These are phyloP conservation scores for Caenorhabditis plicata DNA, from an alignment of 2,888 invertebrate genomes.

Conservation along the genomic window DNA sequence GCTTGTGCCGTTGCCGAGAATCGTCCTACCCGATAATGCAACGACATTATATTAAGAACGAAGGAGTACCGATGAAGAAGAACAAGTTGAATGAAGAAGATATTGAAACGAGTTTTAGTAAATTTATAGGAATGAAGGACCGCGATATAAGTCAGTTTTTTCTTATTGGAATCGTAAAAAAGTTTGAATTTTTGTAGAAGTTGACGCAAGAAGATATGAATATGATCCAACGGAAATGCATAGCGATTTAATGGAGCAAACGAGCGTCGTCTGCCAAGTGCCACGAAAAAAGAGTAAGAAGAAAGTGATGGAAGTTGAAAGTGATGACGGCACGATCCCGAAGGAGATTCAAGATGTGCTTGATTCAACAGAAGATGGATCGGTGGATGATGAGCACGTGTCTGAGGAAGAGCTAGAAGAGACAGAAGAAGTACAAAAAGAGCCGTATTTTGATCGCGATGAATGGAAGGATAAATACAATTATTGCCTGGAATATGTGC, in stretches of 20 bases:
- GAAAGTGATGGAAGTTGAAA: neutral
- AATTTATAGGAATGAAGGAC: too few species aligned
- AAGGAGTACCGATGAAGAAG: slow-evolving; percentile 1
- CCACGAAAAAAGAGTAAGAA: neutral
- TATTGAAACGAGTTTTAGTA: neutral
- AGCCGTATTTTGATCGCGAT: too few species aligned
- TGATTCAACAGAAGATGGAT: neutral
- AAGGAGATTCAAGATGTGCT: slow-evolving; percentile 3
- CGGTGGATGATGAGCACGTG: neutral
- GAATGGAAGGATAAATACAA: too few species aligned
- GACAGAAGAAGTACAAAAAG: too few species aligned
- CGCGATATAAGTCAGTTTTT: too few species aligned
- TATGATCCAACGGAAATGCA: neutral
- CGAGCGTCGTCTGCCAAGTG: neutral
- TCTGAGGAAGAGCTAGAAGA: neutral
- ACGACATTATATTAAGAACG: slow-evolving; percentile 12
- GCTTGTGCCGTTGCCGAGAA: slow-evolving; percentile 15
- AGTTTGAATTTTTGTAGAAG: neutral
- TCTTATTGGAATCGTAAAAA: neutral
- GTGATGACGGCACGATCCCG: neutral
- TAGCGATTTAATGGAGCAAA: neutral
- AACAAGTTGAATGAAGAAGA: slow-evolving; percentile 5
- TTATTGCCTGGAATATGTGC: too few species aligned
- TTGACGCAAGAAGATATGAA: neutral
- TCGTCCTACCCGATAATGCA: slow-evolving; percentile 13